phyloP scores from a whole-genome alignment of 2,113 vertebrate genomes.

The Clarias macrocephalus region DNA sequence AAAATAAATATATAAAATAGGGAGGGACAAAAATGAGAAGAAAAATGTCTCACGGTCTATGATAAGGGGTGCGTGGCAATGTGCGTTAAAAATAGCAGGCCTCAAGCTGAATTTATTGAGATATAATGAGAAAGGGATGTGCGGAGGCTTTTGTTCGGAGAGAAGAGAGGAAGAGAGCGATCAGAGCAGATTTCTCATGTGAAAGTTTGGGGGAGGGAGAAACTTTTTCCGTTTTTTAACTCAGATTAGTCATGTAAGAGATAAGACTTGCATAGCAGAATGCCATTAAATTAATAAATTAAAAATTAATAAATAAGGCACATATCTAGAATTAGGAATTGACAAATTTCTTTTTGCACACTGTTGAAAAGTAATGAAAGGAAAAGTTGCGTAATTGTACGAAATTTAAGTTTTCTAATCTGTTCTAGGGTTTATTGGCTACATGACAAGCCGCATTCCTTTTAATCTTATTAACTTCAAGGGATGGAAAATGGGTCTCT shows the following conservation, averaged over 20 bases:
- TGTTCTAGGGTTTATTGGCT: background rate
- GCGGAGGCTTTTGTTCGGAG: conserved; percentile 86
- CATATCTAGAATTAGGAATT: background rate
- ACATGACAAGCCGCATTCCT: background rate
- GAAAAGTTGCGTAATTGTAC: background rate
- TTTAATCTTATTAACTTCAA: background rate
- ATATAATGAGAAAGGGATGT: conserved; percentile 99
- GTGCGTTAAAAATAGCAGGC: conserved; percentile 94
- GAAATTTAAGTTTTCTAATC: background rate
- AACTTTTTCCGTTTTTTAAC: conserved; percentile 4
- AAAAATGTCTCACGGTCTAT: conserved; percentile 83
- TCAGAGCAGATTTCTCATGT: conserved; percentile 85
- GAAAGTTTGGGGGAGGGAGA: conserved; percentile 78
- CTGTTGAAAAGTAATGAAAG: background rate
- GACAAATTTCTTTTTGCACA: background rate
- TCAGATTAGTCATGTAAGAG: background rate
- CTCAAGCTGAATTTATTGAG: conserved; percentile 93
- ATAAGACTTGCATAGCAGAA: background rate
- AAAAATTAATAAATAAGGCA: background rate
- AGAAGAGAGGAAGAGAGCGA: conserved; percentile 80
- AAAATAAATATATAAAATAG: background rate
- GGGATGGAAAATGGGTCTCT: background rate
- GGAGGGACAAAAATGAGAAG: conserved; percentile 60
- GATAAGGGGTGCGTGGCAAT: conserved; percentile 71
- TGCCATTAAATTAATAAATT: background rate